These are phyloP conservation scores for Zophobas morio DNA, from an alignment of 1,140 invertebrate genomes.

Conservation along the genomic window DNA sequence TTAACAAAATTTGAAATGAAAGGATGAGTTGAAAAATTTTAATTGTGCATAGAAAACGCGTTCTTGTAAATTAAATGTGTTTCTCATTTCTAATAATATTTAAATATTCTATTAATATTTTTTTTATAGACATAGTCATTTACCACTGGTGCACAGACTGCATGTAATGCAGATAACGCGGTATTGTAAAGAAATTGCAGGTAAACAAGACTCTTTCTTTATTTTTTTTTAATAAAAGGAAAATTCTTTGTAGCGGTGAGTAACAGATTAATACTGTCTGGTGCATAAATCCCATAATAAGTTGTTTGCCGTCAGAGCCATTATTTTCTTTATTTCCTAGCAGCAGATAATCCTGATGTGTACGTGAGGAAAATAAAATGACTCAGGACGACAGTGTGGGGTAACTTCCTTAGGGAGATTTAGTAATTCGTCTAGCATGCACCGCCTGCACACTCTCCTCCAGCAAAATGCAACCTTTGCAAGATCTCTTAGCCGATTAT, in stretches of 20 bases:
- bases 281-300: constrained; percentile 37
- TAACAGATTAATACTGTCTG: constrained; percentile 18
- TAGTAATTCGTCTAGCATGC: constrained; percentile 32
- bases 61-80: no score
- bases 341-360: constrained; percentile 36
- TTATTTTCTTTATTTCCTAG: constrained; percentile 30
- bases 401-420: constrained; percentile 29
- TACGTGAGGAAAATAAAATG: constrained; percentile 37
- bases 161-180: no score
- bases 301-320: constrained; percentile 28
- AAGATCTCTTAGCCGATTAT: constrained; percentile 34
- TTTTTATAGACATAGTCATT: no score
- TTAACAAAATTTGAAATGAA: no score
- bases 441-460: constrained; percentile 24
- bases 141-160: no score
- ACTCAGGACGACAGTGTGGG: constrained; percentile 6
- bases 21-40: no score
- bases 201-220: no score
- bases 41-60: no score
- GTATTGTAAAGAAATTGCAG: no score
- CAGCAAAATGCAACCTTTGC: constrained; percentile 30
- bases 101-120: no score
- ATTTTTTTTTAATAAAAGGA: neutral
- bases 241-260: neutral
- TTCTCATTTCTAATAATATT: no score